Evolutionary conservation across 1,140 invertebrate species (phyloP).

Genomic region (Heliconius hewitsoni): DNA sequence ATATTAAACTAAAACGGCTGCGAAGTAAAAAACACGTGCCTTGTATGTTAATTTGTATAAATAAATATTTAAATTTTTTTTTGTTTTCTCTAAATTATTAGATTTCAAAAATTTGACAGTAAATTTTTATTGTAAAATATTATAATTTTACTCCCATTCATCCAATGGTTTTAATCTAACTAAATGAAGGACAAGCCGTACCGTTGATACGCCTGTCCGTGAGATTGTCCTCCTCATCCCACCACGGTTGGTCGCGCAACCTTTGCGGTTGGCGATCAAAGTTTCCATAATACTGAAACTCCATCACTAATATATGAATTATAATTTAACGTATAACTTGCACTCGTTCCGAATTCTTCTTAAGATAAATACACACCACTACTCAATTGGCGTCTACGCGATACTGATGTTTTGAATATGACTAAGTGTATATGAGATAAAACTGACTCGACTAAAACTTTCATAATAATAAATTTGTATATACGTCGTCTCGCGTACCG

Average conservation of each 20-base stretch:
- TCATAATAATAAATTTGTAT: slow-evolving; percentile 30
- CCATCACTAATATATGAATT: slow-evolving; percentile 51
- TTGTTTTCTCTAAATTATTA: too few species aligned
- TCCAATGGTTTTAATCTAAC: too few species aligned
- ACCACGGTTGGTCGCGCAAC: slow-evolving; percentile 67
- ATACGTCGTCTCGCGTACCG: not conserved
- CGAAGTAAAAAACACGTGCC: too few species aligned
- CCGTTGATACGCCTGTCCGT: slow-evolving; percentile 69
- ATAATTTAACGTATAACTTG: slow-evolving; percentile 3
- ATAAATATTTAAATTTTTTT: too few species aligned
- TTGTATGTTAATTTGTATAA: too few species aligned
- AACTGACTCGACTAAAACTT: slow-evolving; percentile 51
- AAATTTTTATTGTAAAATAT: too few species aligned
- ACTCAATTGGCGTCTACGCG: slow-evolving; percentile 53
- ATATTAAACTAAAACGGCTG: too few species aligned
- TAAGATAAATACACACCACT: slow-evolving; percentile 54
- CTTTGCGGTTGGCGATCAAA: slow-evolving; percentile 58
- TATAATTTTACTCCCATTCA: not conserved
- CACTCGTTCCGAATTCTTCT: slow-evolving; percentile 17
- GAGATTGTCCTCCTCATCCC: slow-evolving; percentile 75
- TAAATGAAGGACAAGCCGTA: slow-evolving; percentile 43
- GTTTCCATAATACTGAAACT: slow-evolving; percentile 73
- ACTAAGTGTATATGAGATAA: slow-evolving; percentile 63
- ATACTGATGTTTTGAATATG: slow-evolving; percentile 68
- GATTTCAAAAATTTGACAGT: not conserved